A percentile compares a stretch with the other conserved stretches of the same genome.
Conservation (phyloP, 1,140 invertebrate species). For the Drosophila kurseongensis region DNA sequence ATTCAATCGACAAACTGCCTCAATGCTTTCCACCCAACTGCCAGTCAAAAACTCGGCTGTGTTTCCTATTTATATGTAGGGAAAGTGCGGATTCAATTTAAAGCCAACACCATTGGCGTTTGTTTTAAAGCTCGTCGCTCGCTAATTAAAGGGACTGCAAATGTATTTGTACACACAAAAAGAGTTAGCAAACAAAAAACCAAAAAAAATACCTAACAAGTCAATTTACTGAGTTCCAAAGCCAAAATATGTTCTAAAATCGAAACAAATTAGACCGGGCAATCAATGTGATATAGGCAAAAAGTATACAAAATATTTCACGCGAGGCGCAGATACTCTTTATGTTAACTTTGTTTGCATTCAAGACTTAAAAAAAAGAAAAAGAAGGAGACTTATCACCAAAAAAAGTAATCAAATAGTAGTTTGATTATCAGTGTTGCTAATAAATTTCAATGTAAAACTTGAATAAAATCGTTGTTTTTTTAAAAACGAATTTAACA, state of each 20-base stretch:
- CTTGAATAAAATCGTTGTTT: no score
- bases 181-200: neutral
- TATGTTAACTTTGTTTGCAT: neutral
- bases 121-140: conserved; percentile 46
- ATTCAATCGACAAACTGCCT: conserved; percentile 42
- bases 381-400: no score
- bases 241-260: conserved; percentile 43
- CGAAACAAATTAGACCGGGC: conserved; percentile 21
- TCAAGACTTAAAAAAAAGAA: no score
- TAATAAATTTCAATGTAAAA: no score
- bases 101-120: conserved; percentile 19
- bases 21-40: conserved; percentile 55
- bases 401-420: no score
- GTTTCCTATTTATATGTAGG: conserved; percentile 60
- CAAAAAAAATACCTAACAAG: neutral
- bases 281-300: conserved; percentile 23
- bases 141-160: conserved; percentile 61
- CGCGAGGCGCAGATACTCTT: neutral
- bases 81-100: conserved; percentile 33
- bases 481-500: no score
- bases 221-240: neutral
- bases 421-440: no score
- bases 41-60: conserved; percentile 28
- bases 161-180: conserved; percentile 33
- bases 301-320: neutral